Evolutionary conservation across 2,113 vertebrate species (phyloP).

Genomic region (Passer domesticus): DNA sequence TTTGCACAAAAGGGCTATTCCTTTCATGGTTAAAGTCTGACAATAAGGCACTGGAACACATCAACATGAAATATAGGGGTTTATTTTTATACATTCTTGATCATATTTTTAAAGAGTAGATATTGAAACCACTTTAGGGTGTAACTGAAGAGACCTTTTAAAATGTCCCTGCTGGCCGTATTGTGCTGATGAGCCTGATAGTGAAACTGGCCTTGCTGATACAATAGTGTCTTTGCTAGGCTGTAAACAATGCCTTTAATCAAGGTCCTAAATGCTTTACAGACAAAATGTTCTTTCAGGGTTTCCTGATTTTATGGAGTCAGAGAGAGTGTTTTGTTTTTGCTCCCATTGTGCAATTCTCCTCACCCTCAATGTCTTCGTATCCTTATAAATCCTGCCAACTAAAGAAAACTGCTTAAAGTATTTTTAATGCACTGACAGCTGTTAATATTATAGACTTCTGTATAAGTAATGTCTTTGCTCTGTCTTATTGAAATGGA

Average conservation of each 20-base stretch:
- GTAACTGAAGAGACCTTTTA: conserved; percentile 40
- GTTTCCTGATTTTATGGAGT: conserved; percentile 54
- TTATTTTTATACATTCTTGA: conserved; percentile 62
- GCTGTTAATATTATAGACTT: conserved; percentile 22
- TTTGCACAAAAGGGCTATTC: conserved; percentile 7
- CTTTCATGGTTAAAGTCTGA: conserved; percentile 35
- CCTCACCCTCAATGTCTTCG: not conserved
- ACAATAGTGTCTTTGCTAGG: not conserved
- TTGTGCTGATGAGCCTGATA: conserved; percentile 15
- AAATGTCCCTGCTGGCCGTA: conserved; percentile 11
- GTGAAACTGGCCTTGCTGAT: conserved; percentile 39
- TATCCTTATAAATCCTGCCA: conserved; percentile 25
- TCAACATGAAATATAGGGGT: conserved; percentile 19
- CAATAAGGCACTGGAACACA: conserved; percentile 34
- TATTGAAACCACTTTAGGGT: conserved; percentile 48
- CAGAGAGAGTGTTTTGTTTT: not conserved
- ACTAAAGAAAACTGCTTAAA: conserved; percentile 7
- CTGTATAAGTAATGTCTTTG: not conserved
- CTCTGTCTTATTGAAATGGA: not conserved
- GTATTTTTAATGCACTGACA: conserved; percentile 5
- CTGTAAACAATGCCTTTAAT: conserved; percentile 61
- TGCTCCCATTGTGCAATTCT: not conserved
- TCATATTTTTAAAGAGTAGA: conserved; percentile 55
- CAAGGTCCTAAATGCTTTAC: conserved; percentile 48
- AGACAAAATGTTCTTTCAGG: conserved; percentile 41